Evolutionary conservation across 2,113 vertebrate species (phyloP), one percentile per base, ranked within the genome.

Genomic region (Rissa tridactyla): DNA sequence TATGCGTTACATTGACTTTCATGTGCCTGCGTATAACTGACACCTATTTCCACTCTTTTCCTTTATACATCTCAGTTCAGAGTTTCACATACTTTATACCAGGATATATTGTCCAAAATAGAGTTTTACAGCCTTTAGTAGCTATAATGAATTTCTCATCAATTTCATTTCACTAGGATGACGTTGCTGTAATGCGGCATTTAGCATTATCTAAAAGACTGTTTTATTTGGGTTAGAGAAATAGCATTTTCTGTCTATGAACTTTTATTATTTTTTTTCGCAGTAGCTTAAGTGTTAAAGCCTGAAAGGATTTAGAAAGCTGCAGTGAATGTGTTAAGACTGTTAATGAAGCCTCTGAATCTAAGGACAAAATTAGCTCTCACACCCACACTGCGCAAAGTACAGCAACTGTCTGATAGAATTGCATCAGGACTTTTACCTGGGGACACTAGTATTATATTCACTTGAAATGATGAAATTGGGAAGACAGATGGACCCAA

Each of bases 311-410:
- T 94, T 97, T 96, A 91, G 98, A 97, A 98, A 97, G 97, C 97
- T 98, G 92, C 96, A 97, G 97, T 92, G 97, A 97, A 98, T 98
- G 98, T 98, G 97, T 98, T 97, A 97, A 98, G 98, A 98, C 97
- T 98, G 97, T 98, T 99, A 98, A 98, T 98, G 98, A 98, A 98
- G 98, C 96, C 96, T 97, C 96, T 97, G 97, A 98, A 97, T 98
- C 96, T 97, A 97, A 98, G 97, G 97, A 98, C 97, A 97, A 97
- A 98, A 98, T 98, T 98, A 98, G 97, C 97, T 98, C 98, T 98
- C 97, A 97, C 98, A 97, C 97, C 97, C 97, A 97, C 96, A 98
- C 98, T 97, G 97, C 3, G 5, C 94, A 95, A 97, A 98, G 97
- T 98, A 97, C 97, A 97, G 98, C 96, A 98, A 98, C 97, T 98